Evolutionary conservation across 2,113 vertebrate species (phyloP).

Genomic region (Gymnorhina tibicen): DNA sequence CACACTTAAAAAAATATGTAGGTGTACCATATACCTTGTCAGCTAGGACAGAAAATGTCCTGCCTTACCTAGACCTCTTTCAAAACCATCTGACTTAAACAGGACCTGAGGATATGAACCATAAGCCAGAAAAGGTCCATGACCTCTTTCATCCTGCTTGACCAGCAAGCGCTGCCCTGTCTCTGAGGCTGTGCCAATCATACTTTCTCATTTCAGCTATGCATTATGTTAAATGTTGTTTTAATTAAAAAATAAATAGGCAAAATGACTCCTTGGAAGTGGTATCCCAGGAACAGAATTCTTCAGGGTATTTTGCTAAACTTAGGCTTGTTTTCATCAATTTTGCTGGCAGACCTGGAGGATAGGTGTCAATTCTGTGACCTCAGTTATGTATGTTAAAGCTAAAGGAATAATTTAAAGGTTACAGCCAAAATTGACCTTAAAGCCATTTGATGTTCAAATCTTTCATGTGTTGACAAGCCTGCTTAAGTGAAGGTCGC

Average conservation of each 20-base stretch:
- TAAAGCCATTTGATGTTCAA: slow-evolving; percentile 27
- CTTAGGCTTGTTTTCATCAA: background rate
- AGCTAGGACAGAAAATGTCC: background rate
- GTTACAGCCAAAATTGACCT: slow-evolving; percentile 38
- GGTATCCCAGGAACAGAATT: background rate
- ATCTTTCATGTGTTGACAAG: slow-evolving; percentile 45
- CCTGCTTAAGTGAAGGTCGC: slow-evolving; percentile 26
- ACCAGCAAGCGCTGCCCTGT: background rate
- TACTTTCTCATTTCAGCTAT: background rate
- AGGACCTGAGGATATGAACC: background rate
- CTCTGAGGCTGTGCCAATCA: background rate
- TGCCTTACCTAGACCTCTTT: background rate
- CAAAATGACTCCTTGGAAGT: background rate
- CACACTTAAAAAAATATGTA: background rate
- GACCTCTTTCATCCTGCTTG: slow-evolving; percentile 4
- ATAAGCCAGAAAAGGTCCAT: background rate
- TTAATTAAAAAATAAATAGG: slow-evolving; percentile 48
- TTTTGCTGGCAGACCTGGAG: background rate
- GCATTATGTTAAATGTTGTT: background rate
- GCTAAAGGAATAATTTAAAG: slow-evolving; percentile 41
- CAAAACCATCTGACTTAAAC: background rate
- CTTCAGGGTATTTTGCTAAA: background rate
- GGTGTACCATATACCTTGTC: background rate
- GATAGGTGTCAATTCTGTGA: background rate
- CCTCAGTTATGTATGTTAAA: slow-evolving; percentile 6